Conservation (phyloP, 2,888 invertebrate species). For the Nymphalis urticae region DNA sequence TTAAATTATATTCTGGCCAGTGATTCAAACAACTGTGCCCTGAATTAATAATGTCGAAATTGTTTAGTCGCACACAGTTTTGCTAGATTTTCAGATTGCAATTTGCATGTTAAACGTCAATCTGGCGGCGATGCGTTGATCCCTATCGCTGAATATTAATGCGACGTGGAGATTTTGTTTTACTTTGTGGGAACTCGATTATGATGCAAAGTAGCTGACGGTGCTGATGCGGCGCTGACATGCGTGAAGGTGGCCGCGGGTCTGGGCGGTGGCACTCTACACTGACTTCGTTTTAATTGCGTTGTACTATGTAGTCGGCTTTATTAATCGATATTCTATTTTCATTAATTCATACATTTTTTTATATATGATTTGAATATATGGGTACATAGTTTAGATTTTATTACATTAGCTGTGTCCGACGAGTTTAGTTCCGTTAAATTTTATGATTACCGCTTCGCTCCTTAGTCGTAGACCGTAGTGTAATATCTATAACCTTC, state of each 20-base stretch:
- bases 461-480: no score
- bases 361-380: no score
- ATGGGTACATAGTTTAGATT: no score
- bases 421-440: no score
- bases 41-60: slow-evolving; percentile 77
- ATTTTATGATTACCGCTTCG: no score
- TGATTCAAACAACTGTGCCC: slow-evolving; percentile 75
- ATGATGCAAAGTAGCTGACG: slow-evolving; percentile 77
- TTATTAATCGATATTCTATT: not conserved
- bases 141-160: slow-evolving; percentile 81
- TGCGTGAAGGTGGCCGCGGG: slow-evolving; percentile 39
- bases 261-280: slow-evolving; percentile 15
- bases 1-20: slow-evolving; percentile 76
- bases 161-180: slow-evolving; percentile 77
- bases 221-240: slow-evolving; percentile 44
- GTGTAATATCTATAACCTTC: no score
- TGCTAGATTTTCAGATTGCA: slow-evolving; percentile 79
- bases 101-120: slow-evolving; percentile 82
- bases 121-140: slow-evolving; percentile 74
- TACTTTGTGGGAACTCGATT: slow-evolving; percentile 79
- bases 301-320: slow-evolving; percentile 5
- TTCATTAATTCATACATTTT: not conserved
- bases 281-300: slow-evolving; percentile 19
- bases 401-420: no score
- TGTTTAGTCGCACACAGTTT: slow-evolving; percentile 78